Percentiles rank a stretch among this genome's conserved stretches.
Evolutionary conservation across 2,888 invertebrate genomes (phyloP).

Genomic region (Xanthorhoe spadicearia): DNA sequence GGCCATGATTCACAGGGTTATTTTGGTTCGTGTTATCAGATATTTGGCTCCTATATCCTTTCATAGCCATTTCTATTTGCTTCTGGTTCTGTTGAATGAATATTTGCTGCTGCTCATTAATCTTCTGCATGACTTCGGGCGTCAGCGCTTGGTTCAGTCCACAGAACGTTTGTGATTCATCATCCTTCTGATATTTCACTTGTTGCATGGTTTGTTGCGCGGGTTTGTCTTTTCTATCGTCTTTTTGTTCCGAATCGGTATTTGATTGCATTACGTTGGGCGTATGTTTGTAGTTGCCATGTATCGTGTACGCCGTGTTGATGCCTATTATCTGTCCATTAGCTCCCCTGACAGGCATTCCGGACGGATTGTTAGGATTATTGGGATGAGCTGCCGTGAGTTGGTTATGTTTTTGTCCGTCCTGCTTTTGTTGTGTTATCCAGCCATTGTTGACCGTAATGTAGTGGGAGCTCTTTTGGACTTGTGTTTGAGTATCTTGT

Average conservation of each 20-base stretch:
- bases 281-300: slow-evolving; percentile 61
- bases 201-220: slow-evolving; percentile 51
- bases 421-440: slow-evolving; percentile 74
- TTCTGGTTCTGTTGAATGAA: slow-evolving; percentile 84
- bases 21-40: slow-evolving; percentile 65
- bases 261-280: slow-evolving; percentile 51
- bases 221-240: slow-evolving; percentile 65
- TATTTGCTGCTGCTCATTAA: slow-evolving; percentile 84
- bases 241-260: slow-evolving; percentile 61
- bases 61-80: slow-evolving; percentile 83
- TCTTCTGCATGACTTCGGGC: slow-evolving; percentile 83
- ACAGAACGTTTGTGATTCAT: slow-evolving; percentile 77
- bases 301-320: slow-evolving; percentile 75
- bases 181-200: slow-evolving; percentile 66
- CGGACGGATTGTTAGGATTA: slow-evolving; percentile 54
- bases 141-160: slow-evolving; percentile 78
- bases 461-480: slow-evolving; percentile 76
- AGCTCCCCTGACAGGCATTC: slow-evolving; percentile 80
- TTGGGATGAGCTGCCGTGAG: slow-evolving; percentile 49
- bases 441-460: slow-evolving; percentile 80
- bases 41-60: slow-evolving; percentile 74
- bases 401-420: slow-evolving; percentile 61
- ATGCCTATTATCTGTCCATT: slow-evolving; percentile 86
- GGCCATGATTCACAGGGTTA: slow-evolving; percentile 64
- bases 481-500: slow-evolving; percentile 67